phyloP scores from a whole-genome alignment of 1,140 invertebrate genomes.

The Hestina assimilis region DNA sequence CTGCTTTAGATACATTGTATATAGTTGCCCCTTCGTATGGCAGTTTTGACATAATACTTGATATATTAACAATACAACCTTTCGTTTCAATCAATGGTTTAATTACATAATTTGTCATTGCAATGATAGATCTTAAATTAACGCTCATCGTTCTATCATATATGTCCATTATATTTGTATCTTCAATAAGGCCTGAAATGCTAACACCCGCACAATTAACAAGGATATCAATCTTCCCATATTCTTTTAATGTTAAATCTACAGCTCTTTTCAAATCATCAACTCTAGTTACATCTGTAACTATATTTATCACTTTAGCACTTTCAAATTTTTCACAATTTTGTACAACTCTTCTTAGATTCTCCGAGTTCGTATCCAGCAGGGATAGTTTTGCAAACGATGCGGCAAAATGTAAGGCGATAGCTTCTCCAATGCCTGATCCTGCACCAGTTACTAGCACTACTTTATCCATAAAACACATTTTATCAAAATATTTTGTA shows the following conservation, averaged over 20 bases:
- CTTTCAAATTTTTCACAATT: slow-evolving; percentile 30
- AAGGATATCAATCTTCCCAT: slow-evolving; percentile 35
- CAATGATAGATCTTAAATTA: slow-evolving; percentile 33
- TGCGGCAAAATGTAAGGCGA: slow-evolving; percentile 38
- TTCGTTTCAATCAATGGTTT: slow-evolving; percentile 27
- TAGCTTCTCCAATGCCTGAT: slow-evolving; percentile 41
- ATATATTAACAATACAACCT: slow-evolving; percentile 36
- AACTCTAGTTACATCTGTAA: slow-evolving; percentile 31
- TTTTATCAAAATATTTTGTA: neutral
- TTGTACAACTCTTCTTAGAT: slow-evolving; percentile 26
- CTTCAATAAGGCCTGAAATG: slow-evolving; percentile 7
- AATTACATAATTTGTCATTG: slow-evolving; percentile 19
- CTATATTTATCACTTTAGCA: slow-evolving; percentile 26
- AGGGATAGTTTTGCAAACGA: slow-evolving; percentile 35
- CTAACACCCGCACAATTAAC: slow-evolving; percentile 36
- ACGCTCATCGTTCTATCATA: slow-evolving; percentile 28
- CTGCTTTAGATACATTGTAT: slow-evolving; percentile 30
- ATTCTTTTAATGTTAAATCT: slow-evolving; percentile 21
- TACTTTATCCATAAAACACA: slow-evolving; percentile 45
- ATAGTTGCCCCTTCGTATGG: neutral
- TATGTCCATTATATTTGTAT: slow-evolving; percentile 23
- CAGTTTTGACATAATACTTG: slow-evolving; percentile 17
- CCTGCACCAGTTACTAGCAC: slow-evolving; percentile 41
- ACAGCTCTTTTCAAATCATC: slow-evolving; percentile 28
- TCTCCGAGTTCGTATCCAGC: slow-evolving; percentile 29